Evolutionary conservation across 2,797 vertebrate genomes (phyloP).

Genomic region (Rhinoraja longicauda): DNA sequence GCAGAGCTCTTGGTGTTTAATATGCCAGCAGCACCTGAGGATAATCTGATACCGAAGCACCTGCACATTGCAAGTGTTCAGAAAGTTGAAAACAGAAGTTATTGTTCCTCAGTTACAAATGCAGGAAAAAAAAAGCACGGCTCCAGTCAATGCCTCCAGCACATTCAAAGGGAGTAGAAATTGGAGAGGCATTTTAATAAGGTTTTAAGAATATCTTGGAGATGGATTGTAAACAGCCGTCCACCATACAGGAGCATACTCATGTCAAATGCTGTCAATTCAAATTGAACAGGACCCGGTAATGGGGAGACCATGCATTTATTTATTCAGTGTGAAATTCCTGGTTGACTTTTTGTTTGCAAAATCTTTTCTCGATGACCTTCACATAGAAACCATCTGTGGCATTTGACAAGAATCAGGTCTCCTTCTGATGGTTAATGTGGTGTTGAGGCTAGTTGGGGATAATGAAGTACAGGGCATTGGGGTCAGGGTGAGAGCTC

Average conservation of each 20-base stretch:
- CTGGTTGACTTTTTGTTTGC: background rate
- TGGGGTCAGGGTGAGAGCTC: background rate
- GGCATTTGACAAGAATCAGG: background rate
- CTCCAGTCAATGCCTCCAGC: too few species aligned
- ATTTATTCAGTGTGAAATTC: background rate
- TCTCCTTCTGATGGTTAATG: background rate
- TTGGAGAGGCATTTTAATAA: background rate
- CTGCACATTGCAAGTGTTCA: background rate
- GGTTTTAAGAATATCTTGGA: background rate
- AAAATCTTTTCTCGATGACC: background rate
- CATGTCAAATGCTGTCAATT: background rate
- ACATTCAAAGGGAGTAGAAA: background rate
- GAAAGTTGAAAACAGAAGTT: background rate
- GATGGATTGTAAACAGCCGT: background rate
- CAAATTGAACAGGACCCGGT: too few species aligned
- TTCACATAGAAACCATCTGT: background rate
- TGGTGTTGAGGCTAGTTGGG: background rate
- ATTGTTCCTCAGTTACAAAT: background rate
- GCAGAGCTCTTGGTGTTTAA: background rate
- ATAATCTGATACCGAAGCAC: background rate
- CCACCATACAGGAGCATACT: background rate
- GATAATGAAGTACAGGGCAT: background rate
- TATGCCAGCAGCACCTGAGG: background rate
- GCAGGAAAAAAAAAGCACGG: background rate
- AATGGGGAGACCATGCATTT: background rate